Conservation (phyloP, 1,140 invertebrate genomes). For the Campoletis sonorensis region DNA sequence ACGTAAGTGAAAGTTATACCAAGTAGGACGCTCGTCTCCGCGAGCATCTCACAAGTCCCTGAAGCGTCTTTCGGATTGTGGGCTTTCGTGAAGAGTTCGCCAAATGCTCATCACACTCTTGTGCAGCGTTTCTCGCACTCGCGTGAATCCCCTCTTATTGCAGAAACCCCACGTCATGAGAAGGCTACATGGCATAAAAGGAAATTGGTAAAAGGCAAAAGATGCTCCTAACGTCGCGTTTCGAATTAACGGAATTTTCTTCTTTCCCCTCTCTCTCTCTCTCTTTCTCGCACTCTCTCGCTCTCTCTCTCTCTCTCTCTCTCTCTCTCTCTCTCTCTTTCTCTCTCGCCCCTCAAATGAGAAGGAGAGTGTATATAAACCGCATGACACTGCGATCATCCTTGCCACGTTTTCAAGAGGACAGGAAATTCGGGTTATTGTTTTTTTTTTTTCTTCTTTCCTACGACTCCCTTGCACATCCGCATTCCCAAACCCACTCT, state of each 20-base stretch:
- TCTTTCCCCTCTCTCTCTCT: conserved; percentile 4
- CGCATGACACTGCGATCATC: not conserved
- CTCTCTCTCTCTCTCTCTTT: too few species aligned
- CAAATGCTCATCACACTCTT: conserved; percentile 67
- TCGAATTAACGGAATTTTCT: conserved; percentile 11
- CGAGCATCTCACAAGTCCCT: conserved; percentile 63
- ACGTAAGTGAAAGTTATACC: conserved; percentile 72
- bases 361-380: not conserved
- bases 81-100: conserved; percentile 66
- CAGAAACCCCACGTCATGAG: conserved; percentile 18
- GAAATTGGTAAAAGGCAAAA: conserved; percentile 33
- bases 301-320: too few species aligned
- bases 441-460: not conserved
- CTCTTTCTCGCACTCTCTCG: too few species aligned
- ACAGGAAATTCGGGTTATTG: conserved; percentile 31
- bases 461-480: not conserved
- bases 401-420: not conserved
- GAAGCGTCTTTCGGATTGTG: not conserved
- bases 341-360: not conserved
- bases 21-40: conserved; percentile 71
- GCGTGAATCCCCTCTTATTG: conserved; percentile 29
- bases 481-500: not conserved
- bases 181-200: conserved; percentile 2
- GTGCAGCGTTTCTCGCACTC: conserved; percentile 39
- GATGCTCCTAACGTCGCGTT: conserved; percentile 22